These are phyloP conservation scores for Anneissia japonica DNA, from an alignment of 35 echinoderm and acorn worm genomes.

Conservation along the genomic window DNA sequence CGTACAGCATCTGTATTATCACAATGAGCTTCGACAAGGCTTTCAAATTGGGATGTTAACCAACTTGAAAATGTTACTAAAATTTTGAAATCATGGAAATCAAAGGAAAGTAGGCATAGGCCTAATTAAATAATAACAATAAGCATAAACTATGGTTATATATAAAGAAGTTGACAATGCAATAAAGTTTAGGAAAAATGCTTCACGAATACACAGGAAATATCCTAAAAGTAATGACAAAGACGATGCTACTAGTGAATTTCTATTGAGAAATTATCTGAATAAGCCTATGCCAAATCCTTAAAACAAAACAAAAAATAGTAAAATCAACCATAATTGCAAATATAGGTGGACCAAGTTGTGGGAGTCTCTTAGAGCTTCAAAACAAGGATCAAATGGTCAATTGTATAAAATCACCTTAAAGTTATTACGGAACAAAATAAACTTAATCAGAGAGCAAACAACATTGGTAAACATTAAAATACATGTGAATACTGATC, in stretches of 20 bases:
- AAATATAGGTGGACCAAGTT: background rate
- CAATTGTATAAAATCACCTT: background rate
- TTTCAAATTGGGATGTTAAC: background rate
- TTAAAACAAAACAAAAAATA: background rate
- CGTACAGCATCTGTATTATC: no score
- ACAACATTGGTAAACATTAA: background rate
- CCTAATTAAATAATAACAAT: no score
- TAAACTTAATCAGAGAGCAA: background rate
- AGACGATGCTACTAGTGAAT: background rate
- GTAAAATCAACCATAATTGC: background rate
- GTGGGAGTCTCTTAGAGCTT: background rate
- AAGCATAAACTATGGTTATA: background rate
- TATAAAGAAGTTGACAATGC: slow-evolving; percentile 16
- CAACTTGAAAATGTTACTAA: background rate
- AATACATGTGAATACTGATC: background rate
- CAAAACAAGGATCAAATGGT: background rate
- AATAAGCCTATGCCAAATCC: background rate
- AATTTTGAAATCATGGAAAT: background rate
- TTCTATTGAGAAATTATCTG: slow-evolving; percentile 1
- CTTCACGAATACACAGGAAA: background rate
- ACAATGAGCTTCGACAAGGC: background rate
- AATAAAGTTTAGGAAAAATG: background rate
- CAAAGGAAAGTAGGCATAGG: background rate
- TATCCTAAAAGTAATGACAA: background rate
- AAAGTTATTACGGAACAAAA: background rate